Percentiles rank a stretch among this genome's conserved stretches.
phyloP scores from a whole-genome alignment of 2,113 vertebrate species.

The Osmerus mordax region DNA sequence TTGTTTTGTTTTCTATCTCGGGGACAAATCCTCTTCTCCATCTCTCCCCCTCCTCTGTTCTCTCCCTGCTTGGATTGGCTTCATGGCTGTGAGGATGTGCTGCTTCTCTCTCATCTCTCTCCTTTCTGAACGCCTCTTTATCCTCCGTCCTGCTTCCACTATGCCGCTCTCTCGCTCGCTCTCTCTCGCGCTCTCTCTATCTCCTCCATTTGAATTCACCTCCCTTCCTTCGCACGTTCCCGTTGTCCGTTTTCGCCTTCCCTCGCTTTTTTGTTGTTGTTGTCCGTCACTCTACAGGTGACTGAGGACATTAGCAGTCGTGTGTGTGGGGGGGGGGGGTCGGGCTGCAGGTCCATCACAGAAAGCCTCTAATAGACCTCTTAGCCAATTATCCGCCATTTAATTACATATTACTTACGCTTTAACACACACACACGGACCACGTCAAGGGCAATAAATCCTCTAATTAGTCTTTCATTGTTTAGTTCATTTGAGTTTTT shows the following conservation, averaged over 20 bases:
- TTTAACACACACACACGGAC: constrained; percentile 58
- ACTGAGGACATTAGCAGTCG: constrained; percentile 97
- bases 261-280: neutral
- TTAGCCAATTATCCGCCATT: constrained; percentile 98
- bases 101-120: no score
- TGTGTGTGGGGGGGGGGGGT: constrained; percentile 77
- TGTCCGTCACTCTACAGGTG: constrained; percentile 81
- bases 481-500: constrained; percentile 24
- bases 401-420: constrained; percentile 95
- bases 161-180: constrained; percentile 5
- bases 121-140: no score
- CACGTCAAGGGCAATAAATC: constrained; percentile 77
- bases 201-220: no score
- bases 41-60: no score
- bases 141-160: neutral
- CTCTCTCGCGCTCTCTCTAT: neutral
- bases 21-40: no score
- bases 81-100: no score
- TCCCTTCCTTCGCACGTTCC: neutral
- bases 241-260: neutral
- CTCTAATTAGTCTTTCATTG: constrained; percentile 89
- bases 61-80: no score
- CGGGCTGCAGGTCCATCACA: constrained; percentile 96
- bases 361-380: constrained; percentile 93
- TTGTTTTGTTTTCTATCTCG: constrained; percentile 23